Percentiles rank a stretch among this genome's conserved stretches.
These are phyloP conservation scores for Cardiocondyla obscurior DNA, from an alignment of 1,140 invertebrate genomes.

Conservation along the genomic window DNA sequence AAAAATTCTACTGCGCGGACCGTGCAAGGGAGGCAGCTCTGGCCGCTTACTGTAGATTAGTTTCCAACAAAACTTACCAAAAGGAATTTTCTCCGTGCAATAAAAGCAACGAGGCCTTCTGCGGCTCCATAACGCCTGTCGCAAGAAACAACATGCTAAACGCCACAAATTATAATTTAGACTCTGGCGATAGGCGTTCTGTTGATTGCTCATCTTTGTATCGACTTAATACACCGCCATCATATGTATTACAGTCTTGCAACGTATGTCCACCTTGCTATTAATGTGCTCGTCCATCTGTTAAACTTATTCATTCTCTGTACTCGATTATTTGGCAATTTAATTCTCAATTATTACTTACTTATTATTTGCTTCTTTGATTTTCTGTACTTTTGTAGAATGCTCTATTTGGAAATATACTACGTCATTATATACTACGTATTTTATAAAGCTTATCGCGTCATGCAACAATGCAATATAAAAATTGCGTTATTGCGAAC, in stretches of 20 bases:
- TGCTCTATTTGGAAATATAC: not conserved
- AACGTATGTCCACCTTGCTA: not conserved
- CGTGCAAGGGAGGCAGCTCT: constrained; percentile 72
- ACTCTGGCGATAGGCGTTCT: not conserved
- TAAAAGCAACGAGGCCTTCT: not conserved
- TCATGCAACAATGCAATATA: not conserved
- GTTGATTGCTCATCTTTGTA: not conserved
- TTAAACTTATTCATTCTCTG: constrained; percentile 28
- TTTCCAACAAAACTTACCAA: constrained; percentile 54
- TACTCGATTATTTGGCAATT: constrained; percentile 9
- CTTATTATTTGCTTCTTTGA: not conserved
- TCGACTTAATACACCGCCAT: constrained; percentile 15
- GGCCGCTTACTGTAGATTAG: constrained; percentile 75
- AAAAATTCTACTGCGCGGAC: constrained; percentile 76
- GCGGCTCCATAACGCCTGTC: too few species aligned
- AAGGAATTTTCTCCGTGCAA: not conserved
- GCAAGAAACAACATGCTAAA: not conserved
- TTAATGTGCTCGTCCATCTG: constrained; percentile 21
- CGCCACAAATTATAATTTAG: not conserved
- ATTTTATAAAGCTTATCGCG: not conserved
- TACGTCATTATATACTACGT: not conserved
- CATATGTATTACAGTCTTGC: not conserved
- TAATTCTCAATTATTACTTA: constrained; percentile 1
- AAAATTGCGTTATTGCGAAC: not conserved
- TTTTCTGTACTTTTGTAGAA: not conserved